Conservation (phyloP, 1,140 invertebrate species). For the Cydia strobilella region DNA sequence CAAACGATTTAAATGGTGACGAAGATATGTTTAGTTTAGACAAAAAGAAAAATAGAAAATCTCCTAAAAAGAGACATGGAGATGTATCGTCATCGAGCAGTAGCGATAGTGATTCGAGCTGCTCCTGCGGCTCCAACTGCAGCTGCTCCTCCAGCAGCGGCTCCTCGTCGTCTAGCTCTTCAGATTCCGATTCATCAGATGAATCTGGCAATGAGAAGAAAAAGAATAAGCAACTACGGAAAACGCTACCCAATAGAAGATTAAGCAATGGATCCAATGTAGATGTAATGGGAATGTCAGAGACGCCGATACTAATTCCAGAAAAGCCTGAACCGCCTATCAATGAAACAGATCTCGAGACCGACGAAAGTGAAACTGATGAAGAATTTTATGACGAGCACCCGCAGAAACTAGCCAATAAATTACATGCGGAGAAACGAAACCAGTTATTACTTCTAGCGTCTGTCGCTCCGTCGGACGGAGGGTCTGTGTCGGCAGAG, state of each 20-base stretch:
- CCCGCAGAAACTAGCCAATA: conserved; percentile 86
- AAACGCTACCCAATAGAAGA: conserved; percentile 66
- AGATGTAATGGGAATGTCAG: conserved; percentile 78
- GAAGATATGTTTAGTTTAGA: conserved; percentile 59
- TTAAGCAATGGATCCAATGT: conserved; percentile 77
- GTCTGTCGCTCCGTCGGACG: conserved; percentile 81
- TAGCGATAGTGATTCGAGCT: conserved; percentile 88
- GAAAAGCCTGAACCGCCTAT: conserved; percentile 80
- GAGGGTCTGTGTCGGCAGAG: conserved; percentile 81
- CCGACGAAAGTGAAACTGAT: conserved; percentile 90
- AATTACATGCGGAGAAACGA: conserved; percentile 86
- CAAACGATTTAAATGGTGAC: conserved; percentile 67
- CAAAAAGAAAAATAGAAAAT: conserved; percentile 76
- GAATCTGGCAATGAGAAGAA: conserved; percentile 69
- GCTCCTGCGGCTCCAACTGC: conserved; percentile 89
- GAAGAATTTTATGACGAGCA: conserved; percentile 93
- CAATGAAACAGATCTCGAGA: conserved; percentile 90
- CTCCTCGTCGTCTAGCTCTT: conserved; percentile 86
- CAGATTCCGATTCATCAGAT: conserved; percentile 78
- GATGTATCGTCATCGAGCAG: conserved; percentile 83
- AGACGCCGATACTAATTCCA: conserved; percentile 70
- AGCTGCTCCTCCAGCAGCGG: conserved; percentile 87
- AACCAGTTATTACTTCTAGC: conserved; percentile 84
- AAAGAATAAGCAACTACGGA: conserved; percentile 61
- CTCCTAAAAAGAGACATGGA: conserved; percentile 65